phyloP scores from a whole-genome alignment of 35 echinoderm and acorn worm species.

The Patiria miniata region DNA sequence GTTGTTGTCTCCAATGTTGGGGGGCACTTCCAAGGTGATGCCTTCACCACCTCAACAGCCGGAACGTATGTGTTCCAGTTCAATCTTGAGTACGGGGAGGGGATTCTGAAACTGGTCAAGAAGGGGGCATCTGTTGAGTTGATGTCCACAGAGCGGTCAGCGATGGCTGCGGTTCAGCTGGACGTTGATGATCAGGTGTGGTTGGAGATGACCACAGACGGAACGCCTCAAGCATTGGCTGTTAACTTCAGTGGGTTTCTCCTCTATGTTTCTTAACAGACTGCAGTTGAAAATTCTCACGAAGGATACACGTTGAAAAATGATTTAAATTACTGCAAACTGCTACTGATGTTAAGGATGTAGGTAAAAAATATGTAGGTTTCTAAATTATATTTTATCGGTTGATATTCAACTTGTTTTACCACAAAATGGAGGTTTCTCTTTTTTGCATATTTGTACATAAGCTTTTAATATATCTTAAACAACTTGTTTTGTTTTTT shows the following conservation, averaged over 20 bases:
- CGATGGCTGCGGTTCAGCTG: neutral
- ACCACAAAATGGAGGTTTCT: too few relatives aligned
- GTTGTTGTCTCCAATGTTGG: neutral
- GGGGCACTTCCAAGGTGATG: neutral
- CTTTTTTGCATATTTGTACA: too few relatives aligned
- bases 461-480: too few relatives aligned
- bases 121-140: neutral
- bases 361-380: too few relatives aligned
- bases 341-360: too few relatives aligned
- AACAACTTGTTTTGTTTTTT: too few relatives aligned
- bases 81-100: neutral
- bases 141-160: neutral
- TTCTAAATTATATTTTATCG: too few relatives aligned
- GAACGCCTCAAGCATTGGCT: neutral
- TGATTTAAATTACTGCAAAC: too few relatives aligned
- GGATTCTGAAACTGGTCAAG: slow-evolving; percentile 6
- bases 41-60: neutral
- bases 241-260: slow-evolving; percentile 28
- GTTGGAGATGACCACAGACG: slow-evolving; percentile 7
- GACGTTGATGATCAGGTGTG: neutral
- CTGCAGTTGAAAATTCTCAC: too few relatives aligned
- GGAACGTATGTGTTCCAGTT: slow-evolving; percentile 1
- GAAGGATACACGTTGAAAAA: too few relatives aligned
- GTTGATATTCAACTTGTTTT: too few relatives aligned
- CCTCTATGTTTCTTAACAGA: neutral